Evolutionary conservation across 2,113 vertebrate species (phyloP).

Genomic region (Syrrhaptes paradoxus): DNA sequence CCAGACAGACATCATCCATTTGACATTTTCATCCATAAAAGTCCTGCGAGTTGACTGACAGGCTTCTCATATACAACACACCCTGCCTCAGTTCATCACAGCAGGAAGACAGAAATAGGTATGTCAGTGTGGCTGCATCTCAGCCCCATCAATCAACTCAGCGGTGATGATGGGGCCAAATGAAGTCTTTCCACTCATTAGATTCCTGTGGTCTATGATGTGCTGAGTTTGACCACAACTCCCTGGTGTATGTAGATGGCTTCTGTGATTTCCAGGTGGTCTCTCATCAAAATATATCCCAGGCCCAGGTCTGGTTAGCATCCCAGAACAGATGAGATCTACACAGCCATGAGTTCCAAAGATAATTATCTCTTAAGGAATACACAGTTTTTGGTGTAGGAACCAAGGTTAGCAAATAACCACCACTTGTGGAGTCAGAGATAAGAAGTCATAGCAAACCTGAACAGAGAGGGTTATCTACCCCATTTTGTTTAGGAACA

Average conservation of each 20-base stretch:
- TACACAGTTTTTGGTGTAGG: not conserved
- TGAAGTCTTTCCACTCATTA: not conserved
- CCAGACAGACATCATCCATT: not conserved
- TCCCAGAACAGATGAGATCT: not conserved
- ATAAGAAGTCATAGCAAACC: not conserved
- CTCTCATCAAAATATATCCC: not conserved
- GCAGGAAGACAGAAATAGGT: not conserved
- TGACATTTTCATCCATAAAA: not conserved
- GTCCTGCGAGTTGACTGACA: not conserved
- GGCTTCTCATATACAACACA: not conserved
- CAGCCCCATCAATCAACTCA: not conserved
- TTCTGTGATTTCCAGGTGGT: conserved; percentile 47
- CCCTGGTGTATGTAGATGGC: not conserved
- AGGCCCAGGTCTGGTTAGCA: not conserved
- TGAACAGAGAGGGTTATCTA: not conserved
- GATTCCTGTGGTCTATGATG: not conserved
- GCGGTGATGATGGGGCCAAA: not conserved
- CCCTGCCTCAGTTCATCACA: not conserved
- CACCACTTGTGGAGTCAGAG: not conserved
- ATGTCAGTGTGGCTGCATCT: not conserved
- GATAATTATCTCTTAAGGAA: not conserved
- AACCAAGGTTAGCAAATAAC: not conserved
- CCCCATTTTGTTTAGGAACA: not conserved
- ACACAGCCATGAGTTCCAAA: not conserved
- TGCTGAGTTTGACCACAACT: conserved; percentile 13